Base-by-base conservation (phyloP, 2,888 invertebrate species). In the Monoplex corrugatus region DNA sequence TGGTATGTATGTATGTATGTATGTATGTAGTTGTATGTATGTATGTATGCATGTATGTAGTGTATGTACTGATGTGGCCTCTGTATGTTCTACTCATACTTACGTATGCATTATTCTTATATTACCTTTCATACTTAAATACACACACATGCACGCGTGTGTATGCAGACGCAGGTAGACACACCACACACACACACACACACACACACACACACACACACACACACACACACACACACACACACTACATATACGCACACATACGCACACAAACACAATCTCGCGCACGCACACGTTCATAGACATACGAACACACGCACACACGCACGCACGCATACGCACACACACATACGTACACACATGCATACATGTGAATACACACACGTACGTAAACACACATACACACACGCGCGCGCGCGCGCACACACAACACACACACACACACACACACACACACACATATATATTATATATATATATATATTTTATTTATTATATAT, bases 21-120 rank as follows among this genome's bases (percentile, higher is more conserved):
- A 19, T 50, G 50, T 50, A 19, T 50, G 50, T 50, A 19, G 10
- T 10, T 50, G 50, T 50, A 19, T 50, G 50, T 50, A 19, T 50
- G 50, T 50, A 19, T 50, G 50, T 50, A 19, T 50, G 50, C 19
- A 19, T 72, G 72, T 72, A n/a, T 23, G 72, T 23, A n/a, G 23
- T 72, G 23, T 32, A 98, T 99, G 96, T 96, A 98, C 92, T 98
- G 98, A 96, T 99, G n/a, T n/a, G n/a, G n/a, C n/a, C n/a, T n/a
- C n/a, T n/a, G n/a, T n/a, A n/a, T n/a, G n/a, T n/a, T n/a, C n/a
- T n/a, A n/a, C n/a, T n/a, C n/a, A n/a, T n/a, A n/a, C n/a, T n/a
- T n/a, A n/a, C n/a, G n/a, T n/a, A n/a, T n/a, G n/a, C n/a, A n/a
- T n/a, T n/a, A n/a, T n/a, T n/a, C n/a, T n/a, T n/a, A n/a, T n/a